These are phyloP conservation scores for Spatula clypeata DNA, from an alignment of 2,797 vertebrate species.

Conservation along the genomic window DNA sequence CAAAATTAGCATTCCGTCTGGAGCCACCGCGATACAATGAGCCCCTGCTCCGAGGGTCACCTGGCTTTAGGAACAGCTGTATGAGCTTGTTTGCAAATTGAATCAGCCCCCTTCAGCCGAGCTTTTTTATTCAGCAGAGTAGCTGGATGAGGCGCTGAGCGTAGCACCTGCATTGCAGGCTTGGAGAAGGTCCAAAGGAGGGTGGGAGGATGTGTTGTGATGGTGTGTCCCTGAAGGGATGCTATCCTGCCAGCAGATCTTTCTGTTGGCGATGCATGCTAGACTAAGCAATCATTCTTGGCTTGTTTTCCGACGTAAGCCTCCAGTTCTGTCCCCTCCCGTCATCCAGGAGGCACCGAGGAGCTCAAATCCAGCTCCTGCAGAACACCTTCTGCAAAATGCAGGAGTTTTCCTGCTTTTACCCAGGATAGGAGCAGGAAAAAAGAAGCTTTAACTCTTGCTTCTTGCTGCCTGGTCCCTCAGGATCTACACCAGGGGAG, in stretches of 20 bases:
- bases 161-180: constrained; percentile 76
- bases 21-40: neutral
- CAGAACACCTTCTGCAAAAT: neutral
- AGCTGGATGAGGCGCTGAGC: constrained; percentile 27
- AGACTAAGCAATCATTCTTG: constrained; percentile 14
- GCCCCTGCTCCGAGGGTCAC: constrained; percentile 35
- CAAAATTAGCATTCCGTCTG: constrained; percentile 64
- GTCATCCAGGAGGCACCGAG: rapidly evolving
- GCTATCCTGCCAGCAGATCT: constrained; percentile 57
- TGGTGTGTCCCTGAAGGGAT: constrained; percentile 44
- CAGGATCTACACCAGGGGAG: neutral
- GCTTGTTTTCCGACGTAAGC: neutral
- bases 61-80: constrained; percentile 50
- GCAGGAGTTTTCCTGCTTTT: neutral
- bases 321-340: neutral
- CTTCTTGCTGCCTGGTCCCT: neutral
- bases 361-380: neutral
- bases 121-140: constrained; percentile 34
- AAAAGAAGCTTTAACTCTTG: neutral
- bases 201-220: constrained; percentile 53
- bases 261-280: constrained; percentile 3
- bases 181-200: constrained; percentile 67
- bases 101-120: neutral
- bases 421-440: rapidly evolving
- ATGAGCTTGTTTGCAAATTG: constrained; percentile 67